These are phyloP conservation scores for Menidia menidia DNA, from an alignment of 2,797 vertebrate species.

Conservation along the genomic window DNA sequence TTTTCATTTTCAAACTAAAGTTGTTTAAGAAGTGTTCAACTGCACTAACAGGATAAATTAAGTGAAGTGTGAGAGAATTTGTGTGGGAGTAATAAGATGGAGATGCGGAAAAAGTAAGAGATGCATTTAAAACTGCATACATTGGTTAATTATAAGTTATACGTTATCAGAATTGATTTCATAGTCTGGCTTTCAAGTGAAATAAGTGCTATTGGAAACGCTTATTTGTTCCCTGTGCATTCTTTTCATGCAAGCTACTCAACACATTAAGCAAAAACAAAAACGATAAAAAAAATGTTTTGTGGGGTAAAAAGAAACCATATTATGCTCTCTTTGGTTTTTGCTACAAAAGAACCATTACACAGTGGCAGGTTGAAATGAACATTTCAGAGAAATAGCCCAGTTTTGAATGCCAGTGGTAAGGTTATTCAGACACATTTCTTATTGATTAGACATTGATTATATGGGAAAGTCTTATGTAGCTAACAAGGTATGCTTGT, in stretches of 20 bases:
- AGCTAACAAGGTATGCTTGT: too few species aligned
- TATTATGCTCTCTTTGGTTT: neutral
- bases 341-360: neutral
- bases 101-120: conserved; percentile 7
- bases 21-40: too few species aligned
- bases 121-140: neutral
- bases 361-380: neutral
- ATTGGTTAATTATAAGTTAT: neutral
- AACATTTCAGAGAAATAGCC: neutral
- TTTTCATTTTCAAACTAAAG: neutral
- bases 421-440: too few species aligned
- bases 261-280: neutral
- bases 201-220: neutral
- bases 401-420: neutral
- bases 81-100: neutral
- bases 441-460: too few species aligned
- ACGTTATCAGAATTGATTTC: neutral
- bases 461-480: too few species aligned
- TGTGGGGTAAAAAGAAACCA: neutral
- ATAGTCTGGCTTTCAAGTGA: neutral
- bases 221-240: neutral
- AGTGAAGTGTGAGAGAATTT: conserved; percentile 7
- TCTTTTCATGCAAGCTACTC: neutral
- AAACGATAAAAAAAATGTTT: neutral
- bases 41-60: too few species aligned